Base-by-base conservation (phyloP, 35 echinoderm and acorn worm genomes). In the Chiridota heheva region DNA sequence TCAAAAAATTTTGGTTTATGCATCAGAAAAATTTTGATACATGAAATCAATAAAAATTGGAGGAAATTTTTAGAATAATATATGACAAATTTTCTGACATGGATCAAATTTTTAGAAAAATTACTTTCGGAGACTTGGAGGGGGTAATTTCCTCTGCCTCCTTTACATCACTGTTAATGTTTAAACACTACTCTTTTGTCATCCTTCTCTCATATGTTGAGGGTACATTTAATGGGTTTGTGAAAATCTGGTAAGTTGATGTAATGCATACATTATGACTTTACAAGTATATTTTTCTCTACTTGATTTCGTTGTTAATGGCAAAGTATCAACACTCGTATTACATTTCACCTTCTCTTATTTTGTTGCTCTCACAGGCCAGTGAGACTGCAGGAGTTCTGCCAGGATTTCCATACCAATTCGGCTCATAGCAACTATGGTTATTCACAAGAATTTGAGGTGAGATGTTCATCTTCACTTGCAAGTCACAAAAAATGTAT, bases 381-480 rank as follows among this genome's bases (percentile, higher is more conserved):
- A 16, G 67, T 96, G n/a, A 67, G 47, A 42, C 60, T 96, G 38
- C 55, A 25, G 15, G 92, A 96, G 28, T 96, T 96, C 58, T 90
- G 78, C 38, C 87, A 89, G 10, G 92, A 96, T 71, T 96, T 69
- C 34, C 82, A 90, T 29, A 68, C 38, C 16, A 91, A 91, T 88
- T 91, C 76, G 57, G 88, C 88, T 22, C 83, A 97, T 58, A 91
- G 84, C n/a, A 78, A 97, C 72, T 97, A 83, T 80, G 84, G 88
- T 27, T 97, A 82, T 66, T 97, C 93, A 15, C 83, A 91, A 58
- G 93, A 97, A 42, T 97, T 91, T 80, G 93, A 97, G 67, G 91
- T 94, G 28, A 88, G 81, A 37, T 36, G 37, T 7, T 33, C 18
- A 5, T 81, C 35, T 5, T 13, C 15, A 59, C 7, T 25, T 56